Evolutionary conservation across 2,888 invertebrate species (phyloP), one percentile per base, ranked within the genome.

Genomic region (Nipponacmea schrenckii): DNA sequence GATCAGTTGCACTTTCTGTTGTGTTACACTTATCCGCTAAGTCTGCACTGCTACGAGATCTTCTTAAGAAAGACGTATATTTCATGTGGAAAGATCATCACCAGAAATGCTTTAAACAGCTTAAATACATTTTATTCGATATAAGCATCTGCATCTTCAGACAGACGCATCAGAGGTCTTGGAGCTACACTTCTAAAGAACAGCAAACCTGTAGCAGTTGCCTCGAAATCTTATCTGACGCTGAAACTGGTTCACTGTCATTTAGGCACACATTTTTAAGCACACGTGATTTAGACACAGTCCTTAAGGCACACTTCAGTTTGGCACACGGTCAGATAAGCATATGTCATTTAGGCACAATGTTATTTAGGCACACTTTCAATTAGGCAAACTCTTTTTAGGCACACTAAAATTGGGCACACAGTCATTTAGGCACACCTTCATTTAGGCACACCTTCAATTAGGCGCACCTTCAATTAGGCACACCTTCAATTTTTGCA

Each of bases 101-200:
- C 7, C 50, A 73, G 27, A 8, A 20, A 46, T 56, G 66, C 15
- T 73, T 70, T 73, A 20, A 67, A 3, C 26, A 65, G 14, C 24
- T 75, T 39, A 75, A 73, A 26, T 24, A 31, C 15, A 27, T 39
- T 2, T 24, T 70, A 26, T 77, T 73, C 63, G 69, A 74, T 44
- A 45, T 72, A 20, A n/a, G 44, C 10, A 64, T 46, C 45, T 66
- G 10, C 62, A 50, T n/a, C 17, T 75, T 4, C 69, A 68, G 65
- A 63, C 64, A 0, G 74, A 77, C 48, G 74, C 31, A 62, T 48
- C 14, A 67, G 62, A 31, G 74, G 69, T 8, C 74, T 75, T 39
- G 77, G 77, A 45, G 73, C 74, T 48, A 73, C 71, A 12, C 74
- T 73, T 8, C 69, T 69, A 7, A 74, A 72, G 31, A 64, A 72